Conservation (phyloP, 2,797 vertebrate species). For the Pipistrellus kuhlii region DNA sequence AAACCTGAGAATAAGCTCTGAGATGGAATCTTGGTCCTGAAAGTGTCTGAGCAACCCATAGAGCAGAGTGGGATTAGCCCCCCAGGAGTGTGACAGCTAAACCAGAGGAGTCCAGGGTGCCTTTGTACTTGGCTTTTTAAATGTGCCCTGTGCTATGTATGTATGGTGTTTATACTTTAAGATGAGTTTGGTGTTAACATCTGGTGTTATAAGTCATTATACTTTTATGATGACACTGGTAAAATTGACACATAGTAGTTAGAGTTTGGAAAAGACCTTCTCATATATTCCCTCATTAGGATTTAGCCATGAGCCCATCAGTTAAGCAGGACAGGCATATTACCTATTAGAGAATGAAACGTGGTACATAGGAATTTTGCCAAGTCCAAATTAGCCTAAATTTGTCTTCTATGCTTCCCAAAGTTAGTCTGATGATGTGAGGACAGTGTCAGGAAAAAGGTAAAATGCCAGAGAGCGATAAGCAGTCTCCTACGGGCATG, state of each 20-base stretch:
- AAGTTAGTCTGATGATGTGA: not conserved
- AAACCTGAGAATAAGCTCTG: not conserved
- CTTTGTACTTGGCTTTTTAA: not conserved
- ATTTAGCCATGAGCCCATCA: not conserved
- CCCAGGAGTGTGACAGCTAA: rapidly evolving
- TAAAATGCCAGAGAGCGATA: not conserved
- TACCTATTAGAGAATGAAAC: not conserved
- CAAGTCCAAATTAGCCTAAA: not conserved
- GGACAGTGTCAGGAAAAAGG: not conserved
- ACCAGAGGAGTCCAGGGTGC: not conserved
- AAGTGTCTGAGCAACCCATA: not conserved
- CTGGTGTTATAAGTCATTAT: not conserved
- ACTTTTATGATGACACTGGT: not conserved
- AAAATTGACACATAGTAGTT: not conserved
- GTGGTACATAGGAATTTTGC: not conserved
- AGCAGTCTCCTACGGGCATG: not conserved
- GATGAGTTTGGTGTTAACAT: not conserved
- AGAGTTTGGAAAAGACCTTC: not conserved
- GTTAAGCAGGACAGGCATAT: not conserved
- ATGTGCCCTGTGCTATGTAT: not conserved
- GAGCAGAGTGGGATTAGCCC: no score
- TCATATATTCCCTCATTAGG: not conserved
- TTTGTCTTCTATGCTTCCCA: not conserved
- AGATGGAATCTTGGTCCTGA: not conserved
- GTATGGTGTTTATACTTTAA: not conserved